phyloP scores from a whole-genome alignment of 2,888 invertebrate species.

The Odontomyia ornata region DNA sequence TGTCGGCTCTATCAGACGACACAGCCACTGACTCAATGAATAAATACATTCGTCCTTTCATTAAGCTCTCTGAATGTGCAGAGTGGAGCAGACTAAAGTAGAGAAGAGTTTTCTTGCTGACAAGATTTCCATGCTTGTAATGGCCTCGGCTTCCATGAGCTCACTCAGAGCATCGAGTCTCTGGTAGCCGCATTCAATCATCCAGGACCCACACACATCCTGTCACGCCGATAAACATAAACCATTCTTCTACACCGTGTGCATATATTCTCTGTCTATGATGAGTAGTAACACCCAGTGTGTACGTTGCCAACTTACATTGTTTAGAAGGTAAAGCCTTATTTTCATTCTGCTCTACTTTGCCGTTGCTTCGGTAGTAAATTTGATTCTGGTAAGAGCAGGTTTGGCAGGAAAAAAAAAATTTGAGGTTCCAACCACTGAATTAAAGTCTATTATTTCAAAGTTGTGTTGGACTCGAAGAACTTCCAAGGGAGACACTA shows the following conservation, averaged over 20 bases:
- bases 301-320: not conserved
- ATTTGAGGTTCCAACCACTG: constrained; percentile 24
- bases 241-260: constrained; percentile 15
- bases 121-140: constrained; percentile 4
- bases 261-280: constrained; percentile 1
- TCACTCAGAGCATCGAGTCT: not conserved
- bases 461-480: constrained; percentile 8
- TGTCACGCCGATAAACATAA: constrained; percentile 37
- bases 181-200: constrained; percentile 24
- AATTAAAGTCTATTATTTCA: constrained; percentile 49
- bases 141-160: not conserved
- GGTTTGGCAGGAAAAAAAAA: constrained; percentile 16
- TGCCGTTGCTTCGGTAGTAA: constrained; percentile 6
- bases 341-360: not conserved
- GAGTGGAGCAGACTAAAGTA: not conserved
- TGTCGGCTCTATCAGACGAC: constrained; percentile 21
- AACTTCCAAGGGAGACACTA: not conserved
- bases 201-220: constrained; percentile 30
- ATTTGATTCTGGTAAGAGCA: not conserved
- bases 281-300: not conserved
- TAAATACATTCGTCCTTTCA: constrained; percentile 39
- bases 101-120: not conserved
- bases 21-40: constrained; percentile 18
- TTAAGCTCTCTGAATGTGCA: constrained; percentile 18
- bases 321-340: not conserved